These are phyloP conservation scores for Scaeva pyrastri DNA, from an alignment of 2,888 invertebrate species.

Conservation along the genomic window DNA sequence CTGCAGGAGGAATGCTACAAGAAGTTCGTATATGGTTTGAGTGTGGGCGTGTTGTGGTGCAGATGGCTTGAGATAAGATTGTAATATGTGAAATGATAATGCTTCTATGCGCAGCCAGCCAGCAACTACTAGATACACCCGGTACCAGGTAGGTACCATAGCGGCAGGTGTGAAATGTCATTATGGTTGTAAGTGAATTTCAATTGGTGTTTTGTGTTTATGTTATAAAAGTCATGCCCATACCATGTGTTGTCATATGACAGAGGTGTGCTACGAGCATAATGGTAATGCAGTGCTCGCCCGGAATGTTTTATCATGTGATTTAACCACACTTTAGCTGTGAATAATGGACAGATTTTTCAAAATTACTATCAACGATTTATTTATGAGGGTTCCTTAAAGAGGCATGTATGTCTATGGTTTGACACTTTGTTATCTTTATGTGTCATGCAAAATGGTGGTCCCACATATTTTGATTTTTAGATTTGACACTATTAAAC, in stretches of 20 bases:
- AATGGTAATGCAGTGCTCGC: slow-evolving; percentile 1
- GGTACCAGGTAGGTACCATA: background rate
- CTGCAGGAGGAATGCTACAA: slow-evolving; percentile 1
- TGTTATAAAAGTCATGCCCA: slow-evolving; percentile 41
- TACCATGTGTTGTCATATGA: background rate
- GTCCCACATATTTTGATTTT: background rate
- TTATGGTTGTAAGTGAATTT: slow-evolving; percentile 70
- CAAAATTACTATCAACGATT: background rate
- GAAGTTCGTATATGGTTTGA: slow-evolving; percentile 18
- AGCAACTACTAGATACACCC: background rate
- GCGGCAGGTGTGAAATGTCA: slow-evolving; percentile 75
- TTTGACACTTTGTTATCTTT: background rate
- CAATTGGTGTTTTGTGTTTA: slow-evolving; percentile 49
- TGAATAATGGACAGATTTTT: slow-evolving; percentile 9
- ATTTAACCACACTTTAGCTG: slow-evolving; percentile 1
- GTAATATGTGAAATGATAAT: slow-evolving; percentile 70
- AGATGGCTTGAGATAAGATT: slow-evolving; percentile 65
- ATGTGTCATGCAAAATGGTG: background rate
- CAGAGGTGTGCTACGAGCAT: slow-evolving; percentile 24
- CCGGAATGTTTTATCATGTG: background rate
- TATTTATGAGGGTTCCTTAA: background rate
- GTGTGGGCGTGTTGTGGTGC: slow-evolving; percentile 69
- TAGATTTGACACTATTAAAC: background rate
- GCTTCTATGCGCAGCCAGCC: slow-evolving; percentile 32
- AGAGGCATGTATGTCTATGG: background rate